Evolutionary conservation across 30 jellyfish, hydroid and myxozoan genomes (phyloP).

Genomic region (Cassiopea andromeda): DNA sequence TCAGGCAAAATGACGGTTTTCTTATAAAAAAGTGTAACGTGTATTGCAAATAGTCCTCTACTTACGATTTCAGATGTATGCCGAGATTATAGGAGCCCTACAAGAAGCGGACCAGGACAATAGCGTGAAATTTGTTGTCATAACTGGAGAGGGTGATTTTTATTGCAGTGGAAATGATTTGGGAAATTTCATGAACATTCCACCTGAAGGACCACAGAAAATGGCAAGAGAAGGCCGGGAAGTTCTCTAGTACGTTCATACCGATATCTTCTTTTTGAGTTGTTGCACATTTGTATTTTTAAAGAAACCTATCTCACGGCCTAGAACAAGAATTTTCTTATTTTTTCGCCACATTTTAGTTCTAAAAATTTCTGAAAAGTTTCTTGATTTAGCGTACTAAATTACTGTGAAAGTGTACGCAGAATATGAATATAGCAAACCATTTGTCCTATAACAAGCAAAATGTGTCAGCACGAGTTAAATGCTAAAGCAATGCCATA

Average conservation of each 20-base stretch:
- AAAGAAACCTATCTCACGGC: no score
- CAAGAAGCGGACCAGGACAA: constrained; percentile 81
- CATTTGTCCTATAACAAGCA: no score
- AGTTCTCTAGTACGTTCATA: constrained; percentile 52
- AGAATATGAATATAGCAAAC: no score
- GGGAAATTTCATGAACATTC: constrained; percentile 83
- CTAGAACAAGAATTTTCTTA: no score
- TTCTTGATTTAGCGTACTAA: no score
- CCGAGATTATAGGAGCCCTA: constrained; percentile 64
- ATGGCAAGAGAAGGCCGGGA: constrained; percentile 88
- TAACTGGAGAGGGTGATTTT: constrained; percentile 92
- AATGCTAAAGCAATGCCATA: no score
- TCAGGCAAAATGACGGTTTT: no score
- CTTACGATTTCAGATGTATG: constrained; percentile 71
- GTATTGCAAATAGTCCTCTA: background rate
- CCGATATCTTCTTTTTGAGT: background rate
- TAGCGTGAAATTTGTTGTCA: constrained; percentile 63
- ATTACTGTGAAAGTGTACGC: no score
- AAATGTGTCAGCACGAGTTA: no score
- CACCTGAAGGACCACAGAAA: constrained; percentile 87
- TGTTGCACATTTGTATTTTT: background rate
- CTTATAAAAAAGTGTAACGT: no score
- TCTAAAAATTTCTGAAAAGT: no score
- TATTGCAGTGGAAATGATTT: constrained; percentile 95
- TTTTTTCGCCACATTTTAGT: no score